Base-by-base conservation (phyloP, 2,888 invertebrate genomes). In the Salticus scenicus region DNA sequence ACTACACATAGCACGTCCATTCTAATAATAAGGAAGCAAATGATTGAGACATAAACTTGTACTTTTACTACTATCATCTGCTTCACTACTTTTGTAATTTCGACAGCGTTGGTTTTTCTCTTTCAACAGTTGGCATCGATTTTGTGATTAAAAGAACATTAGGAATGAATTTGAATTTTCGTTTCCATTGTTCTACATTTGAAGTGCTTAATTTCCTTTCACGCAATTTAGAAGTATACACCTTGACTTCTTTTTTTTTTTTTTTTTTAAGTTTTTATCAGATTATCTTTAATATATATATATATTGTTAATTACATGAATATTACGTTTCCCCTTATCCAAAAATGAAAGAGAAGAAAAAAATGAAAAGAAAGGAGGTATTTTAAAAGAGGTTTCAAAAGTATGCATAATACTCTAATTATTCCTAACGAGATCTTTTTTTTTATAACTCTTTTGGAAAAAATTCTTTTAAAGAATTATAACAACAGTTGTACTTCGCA, bases 141-240 rank as follows among this genome's bases (percentile, higher is more conserved):
- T 85, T 85, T 85, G 84, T 85, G 84, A 85, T 85, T 85, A 85
- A 85, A 85, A 85, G 78, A 79, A 85, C 84, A 85, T 85, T 85
- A 85, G 69, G 78, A 57, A 30, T 30, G 70, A 83, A 66, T 83
- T 83, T 64, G 66, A 83, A 66, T 57, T 57, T 57, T 57, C 20
- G 57, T 57, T 57, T 57, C 57, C 24, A 57, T 57, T 57, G 57
- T 57, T 57, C 57, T 57, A 57, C 57, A 24, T 57, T 24, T 57
- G 24, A 12, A 57, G 57, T 57, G 24, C 57, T 57, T 57, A 57
- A 57, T 57, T 57, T 57, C 24, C 57, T 57, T 24, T 57, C 57
- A 57, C 57, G 57, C 57, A 24, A 24, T 24, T 20, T 1, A 57
- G 57, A 57, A 57, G 4, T 4, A 17, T 57, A 57, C 24, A 57